These are phyloP conservation scores for Anabacerthia variegaticeps DNA, from an alignment of 2,797 vertebrate genomes.

Conservation along the genomic window DNA sequence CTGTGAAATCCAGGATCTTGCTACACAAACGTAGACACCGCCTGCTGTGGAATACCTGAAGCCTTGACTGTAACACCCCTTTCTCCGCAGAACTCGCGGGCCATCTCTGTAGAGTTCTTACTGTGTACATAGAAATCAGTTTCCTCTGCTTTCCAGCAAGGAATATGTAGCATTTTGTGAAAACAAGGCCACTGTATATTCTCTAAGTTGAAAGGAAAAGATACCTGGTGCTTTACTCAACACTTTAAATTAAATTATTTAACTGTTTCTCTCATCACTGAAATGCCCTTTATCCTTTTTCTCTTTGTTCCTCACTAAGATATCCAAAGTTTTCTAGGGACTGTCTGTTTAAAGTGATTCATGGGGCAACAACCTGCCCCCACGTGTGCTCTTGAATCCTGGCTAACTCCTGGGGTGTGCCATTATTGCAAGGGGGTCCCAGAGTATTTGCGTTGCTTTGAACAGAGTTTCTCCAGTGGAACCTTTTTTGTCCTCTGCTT, in stretches of 20 bases:
- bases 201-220: conserved; percentile 19
- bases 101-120: conserved; percentile 30
- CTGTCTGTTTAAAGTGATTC: conserved; percentile 1
- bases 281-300: conserved; percentile 40
- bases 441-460: background rate
- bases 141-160: conserved; percentile 51
- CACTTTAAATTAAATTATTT: conserved; percentile 8
- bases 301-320: conserved; percentile 4
- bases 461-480: conserved; percentile 1
- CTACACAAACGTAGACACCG: conserved; percentile 60
- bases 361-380: background rate
- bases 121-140: conserved; percentile 29
- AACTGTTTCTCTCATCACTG: background rate
- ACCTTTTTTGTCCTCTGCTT: background rate
- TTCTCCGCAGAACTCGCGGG: background rate
- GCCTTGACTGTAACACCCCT: conserved; percentile 64
- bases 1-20: conserved; percentile 69
- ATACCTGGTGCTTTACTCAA: conserved; percentile 52
- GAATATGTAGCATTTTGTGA: conserved; percentile 18
- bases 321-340: conserved; percentile 39
- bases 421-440: background rate
- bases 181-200: conserved; percentile 26
- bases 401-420: background rate
- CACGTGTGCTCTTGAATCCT: background rate
- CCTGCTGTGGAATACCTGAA: conserved; percentile 69